Conservation (phyloP, 2,797 vertebrate species). For the Heteromormyrus szaboi region DNA sequence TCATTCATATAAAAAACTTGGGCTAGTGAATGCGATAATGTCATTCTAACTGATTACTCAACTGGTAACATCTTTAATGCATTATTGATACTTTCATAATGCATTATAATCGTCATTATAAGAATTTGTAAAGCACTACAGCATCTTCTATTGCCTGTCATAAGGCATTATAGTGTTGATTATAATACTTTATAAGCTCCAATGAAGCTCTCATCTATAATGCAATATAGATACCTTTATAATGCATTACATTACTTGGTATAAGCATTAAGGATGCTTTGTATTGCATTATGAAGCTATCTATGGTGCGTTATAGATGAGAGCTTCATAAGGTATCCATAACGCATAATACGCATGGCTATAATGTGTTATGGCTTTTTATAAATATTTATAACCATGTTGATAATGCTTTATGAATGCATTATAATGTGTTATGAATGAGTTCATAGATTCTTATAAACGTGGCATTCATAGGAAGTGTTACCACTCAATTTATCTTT, state of each 20-base stretch:
- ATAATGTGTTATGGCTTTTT: background rate
- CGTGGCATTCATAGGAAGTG: background rate
- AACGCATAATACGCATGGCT: background rate
- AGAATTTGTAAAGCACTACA: background rate
- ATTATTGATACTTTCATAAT: background rate
- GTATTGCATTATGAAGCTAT: background rate
- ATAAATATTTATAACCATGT: background rate
- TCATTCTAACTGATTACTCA: background rate
- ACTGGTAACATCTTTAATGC: background rate
- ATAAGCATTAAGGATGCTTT: background rate
- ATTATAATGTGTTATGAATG: background rate
- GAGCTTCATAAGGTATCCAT: background rate
- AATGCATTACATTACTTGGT: background rate
- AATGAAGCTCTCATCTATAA: background rate
- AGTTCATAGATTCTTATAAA: background rate
- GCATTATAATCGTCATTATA: background rate
- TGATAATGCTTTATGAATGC: background rate
- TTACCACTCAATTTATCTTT: background rate
- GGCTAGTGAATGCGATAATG: background rate
- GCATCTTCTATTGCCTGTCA: background rate
- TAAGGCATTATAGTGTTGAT: background rate
- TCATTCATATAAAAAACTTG: background rate
- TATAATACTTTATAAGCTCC: background rate
- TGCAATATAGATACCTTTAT: background rate
- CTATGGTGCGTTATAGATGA: background rate